Evolutionary conservation across 2,113 vertebrate species (phyloP), one percentile per base, ranked within the genome.

Genomic region (Brachypodius melanocephalos): DNA sequence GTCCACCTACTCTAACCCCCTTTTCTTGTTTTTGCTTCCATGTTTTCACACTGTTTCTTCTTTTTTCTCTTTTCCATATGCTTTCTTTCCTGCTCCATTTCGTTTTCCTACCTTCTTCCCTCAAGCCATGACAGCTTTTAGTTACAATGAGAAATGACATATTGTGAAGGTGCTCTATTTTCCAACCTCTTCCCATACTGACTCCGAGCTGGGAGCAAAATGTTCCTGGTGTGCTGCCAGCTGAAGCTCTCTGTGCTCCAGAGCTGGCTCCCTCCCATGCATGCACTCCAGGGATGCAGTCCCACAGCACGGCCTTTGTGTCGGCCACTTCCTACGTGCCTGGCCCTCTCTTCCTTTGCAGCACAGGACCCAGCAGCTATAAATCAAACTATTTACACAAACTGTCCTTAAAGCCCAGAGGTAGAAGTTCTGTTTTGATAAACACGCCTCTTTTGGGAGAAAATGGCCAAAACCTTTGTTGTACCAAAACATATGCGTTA

Each of bases 191-290:
- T 93, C 88, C 90, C 75, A 72, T 94, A n/a, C 58, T 95, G 7
- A 7, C 32, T 85, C 52, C 0, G 25, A 71, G 78, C 31, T 80
- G 88, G 95, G 95, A 96, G 89, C 90, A 95, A 90, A 93, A 96
- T 97, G 95, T 97, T 95, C 95, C 84, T 96, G 93, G 92, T 95
- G 94, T 81, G 85, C 89, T 96, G 95, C 96, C 96, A 97, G 87
- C 86, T 94, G 89, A 94, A 91, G 20, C 87, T 96, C 89, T 92
- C 22, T 75, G 73, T 25, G 86, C 90, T 97, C 16, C 90, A 90
- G 61, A 92, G 88, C 91, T 96, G 87, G 84, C 92, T 95, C 26
- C 68, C 75, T 92, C 95, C 91, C 93, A 77, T 95, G 81, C 45
- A 0, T 88, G 71, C 87, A 66, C 94, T 96, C 90, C 63, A 46